Conservation (phyloP, 2,113 vertebrate species). For the Gracilinanus agilis region DNA sequence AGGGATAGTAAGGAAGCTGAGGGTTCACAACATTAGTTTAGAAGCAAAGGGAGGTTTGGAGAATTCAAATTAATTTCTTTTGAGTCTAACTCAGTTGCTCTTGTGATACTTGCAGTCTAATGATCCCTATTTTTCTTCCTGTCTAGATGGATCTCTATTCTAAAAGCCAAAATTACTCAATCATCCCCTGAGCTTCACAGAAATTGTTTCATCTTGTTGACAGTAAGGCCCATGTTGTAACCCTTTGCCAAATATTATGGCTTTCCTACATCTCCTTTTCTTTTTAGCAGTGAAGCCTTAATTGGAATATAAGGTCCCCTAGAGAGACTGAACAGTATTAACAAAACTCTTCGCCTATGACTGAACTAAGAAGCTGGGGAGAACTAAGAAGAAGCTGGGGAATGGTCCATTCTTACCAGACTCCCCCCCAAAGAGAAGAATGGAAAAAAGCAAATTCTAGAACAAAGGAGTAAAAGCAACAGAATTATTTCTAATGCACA, state of each 20-base stretch:
- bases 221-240: neutral
- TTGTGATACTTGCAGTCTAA: neutral
- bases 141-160: neutral
- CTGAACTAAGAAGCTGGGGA: neutral
- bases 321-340: neutral
- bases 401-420: neutral
- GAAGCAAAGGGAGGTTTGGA: neutral
- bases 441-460: neutral
- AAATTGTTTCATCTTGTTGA: slow-evolving; percentile 7
- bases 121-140: neutral
- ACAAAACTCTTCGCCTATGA: neutral
- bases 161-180: neutral
- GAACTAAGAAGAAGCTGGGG: neutral
- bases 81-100: neutral
- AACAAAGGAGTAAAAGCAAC: neutral
- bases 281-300: neutral
- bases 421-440: slow-evolving; percentile 1
- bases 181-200: neutral
- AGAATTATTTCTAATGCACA: neutral
- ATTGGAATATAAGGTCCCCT: neutral
- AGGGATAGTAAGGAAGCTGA: neutral
- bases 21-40: neutral
- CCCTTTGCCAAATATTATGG: neutral
- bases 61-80: neutral
- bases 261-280: neutral